Percentiles rank a stretch among this genome's conserved stretches.
Evolutionary conservation across 2,113 vertebrate species (phyloP).

Genomic region (Gavialis gangeticus): DNA sequence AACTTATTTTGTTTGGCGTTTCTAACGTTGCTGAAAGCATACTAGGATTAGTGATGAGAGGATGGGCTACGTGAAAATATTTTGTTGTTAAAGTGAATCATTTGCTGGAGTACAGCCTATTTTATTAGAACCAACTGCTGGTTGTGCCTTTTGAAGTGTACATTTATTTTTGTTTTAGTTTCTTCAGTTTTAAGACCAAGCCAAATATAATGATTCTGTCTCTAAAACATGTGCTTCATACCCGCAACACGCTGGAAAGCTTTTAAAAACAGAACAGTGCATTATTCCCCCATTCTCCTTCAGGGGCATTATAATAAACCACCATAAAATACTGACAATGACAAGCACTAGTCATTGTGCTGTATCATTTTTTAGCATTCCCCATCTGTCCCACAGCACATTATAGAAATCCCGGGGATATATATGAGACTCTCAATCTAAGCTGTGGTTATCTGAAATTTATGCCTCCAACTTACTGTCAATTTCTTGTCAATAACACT

Average conservation of each 20-base stretch:
- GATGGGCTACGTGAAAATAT: background rate
- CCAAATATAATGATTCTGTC: conserved; percentile 5
- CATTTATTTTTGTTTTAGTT: background rate
- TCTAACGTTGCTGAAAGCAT: background rate
- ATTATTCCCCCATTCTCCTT: background rate
- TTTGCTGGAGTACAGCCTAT: background rate
- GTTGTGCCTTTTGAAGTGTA: background rate
- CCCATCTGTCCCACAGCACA: conserved; percentile 5
- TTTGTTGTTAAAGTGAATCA: background rate
- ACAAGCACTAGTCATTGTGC: background rate
- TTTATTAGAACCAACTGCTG: background rate
- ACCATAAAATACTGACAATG: conserved; percentile 5
- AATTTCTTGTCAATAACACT: conserved; percentile 17
- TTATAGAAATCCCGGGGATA: conserved; percentile 48
- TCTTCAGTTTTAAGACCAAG: background rate
- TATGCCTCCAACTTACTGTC: conserved; percentile 36
- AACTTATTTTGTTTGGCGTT: background rate
- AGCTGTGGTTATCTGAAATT: conserved; percentile 11
- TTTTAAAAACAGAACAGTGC: background rate
- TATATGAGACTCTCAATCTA: conserved; percentile 13
- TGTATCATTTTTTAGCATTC: background rate
- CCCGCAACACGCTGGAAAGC: background rate
- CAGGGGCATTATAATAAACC: conserved; percentile 24
- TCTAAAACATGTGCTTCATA: background rate
- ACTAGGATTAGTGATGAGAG: background rate